Percentiles rank a stretch among this genome's conserved stretches.
Conservation (phyloP, 2,888 invertebrate genomes). For the Melanotus villosus region DNA sequence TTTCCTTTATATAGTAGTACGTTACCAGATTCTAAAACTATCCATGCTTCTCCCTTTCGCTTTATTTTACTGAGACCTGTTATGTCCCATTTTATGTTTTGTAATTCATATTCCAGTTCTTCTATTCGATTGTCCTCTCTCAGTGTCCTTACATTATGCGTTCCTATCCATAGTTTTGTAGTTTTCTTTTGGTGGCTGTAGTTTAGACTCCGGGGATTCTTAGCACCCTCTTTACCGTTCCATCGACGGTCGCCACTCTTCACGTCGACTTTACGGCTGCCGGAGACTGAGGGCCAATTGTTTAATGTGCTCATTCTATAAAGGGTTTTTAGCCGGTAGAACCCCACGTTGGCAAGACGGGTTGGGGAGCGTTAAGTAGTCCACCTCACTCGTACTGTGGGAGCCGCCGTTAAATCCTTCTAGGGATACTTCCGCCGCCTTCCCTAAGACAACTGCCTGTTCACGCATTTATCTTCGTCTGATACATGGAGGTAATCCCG, state of each 20-base stretch:
- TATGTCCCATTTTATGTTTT: background rate
- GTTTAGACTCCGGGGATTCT: conserved; percentile 4
- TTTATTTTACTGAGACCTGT: background rate
- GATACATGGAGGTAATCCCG: no score
- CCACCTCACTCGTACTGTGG: no score
- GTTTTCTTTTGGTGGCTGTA: background rate
- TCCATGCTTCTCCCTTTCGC: background rate
- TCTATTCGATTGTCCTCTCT: background rate
- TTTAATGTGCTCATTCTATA: conserved; percentile 5
- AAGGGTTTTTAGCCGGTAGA: conserved; percentile 3
- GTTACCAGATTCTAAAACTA: background rate
- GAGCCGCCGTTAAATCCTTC: no score
- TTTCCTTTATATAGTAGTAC: background rate
- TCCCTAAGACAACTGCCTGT: no score
- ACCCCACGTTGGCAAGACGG: background rate
- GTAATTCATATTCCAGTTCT: background rate
- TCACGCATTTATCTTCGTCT: no score
- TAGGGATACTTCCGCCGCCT: no score
- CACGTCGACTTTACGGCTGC: background rate
- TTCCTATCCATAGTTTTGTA: background rate
- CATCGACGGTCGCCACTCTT: background rate
- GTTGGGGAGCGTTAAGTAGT: no score
- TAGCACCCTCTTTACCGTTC: background rate
- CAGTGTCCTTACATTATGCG: background rate
- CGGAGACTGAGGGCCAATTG: background rate